Evolutionary conservation across 2,797 vertebrate genomes (phyloP).

Genomic region (Etheostoma perlongum): DNA sequence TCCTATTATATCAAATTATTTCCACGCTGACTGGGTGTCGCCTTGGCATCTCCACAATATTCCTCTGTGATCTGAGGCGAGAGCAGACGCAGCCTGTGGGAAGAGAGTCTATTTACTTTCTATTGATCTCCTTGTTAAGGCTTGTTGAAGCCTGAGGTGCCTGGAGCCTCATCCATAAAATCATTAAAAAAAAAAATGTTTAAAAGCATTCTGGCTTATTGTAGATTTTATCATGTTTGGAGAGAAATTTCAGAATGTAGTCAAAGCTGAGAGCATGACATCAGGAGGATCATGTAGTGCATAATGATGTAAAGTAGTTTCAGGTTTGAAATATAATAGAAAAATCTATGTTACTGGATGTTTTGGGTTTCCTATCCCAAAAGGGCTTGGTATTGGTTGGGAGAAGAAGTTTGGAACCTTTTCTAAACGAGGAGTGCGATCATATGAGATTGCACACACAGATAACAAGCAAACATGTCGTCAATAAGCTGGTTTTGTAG

Average conservation of each 20-base stretch:
- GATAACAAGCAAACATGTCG: background rate
- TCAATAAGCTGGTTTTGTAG: background rate
- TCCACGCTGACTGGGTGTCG: constrained; percentile 36
- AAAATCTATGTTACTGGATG: constrained; percentile 54
- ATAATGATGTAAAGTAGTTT: constrained; percentile 48
- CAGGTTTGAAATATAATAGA: constrained; percentile 49
- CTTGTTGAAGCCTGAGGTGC: constrained; percentile 48
- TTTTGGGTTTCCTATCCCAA: constrained; percentile 39
- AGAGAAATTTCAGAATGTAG: constrained; percentile 29
- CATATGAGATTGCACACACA: constrained; percentile 3
- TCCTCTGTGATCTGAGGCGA: constrained; percentile 48
- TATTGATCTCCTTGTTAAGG: constrained; percentile 64
- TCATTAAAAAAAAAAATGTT: constrained; percentile 2
- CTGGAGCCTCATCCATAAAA: constrained; percentile 48
- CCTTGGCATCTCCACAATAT: constrained; percentile 43
- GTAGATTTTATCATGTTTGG: constrained; percentile 42
- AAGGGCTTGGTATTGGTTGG: background rate
- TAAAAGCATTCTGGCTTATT: constrained; percentile 21
- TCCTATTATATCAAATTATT: constrained; percentile 58
- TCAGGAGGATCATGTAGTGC: constrained; percentile 28
- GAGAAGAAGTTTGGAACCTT: background rate
- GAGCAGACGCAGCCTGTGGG: constrained; percentile 48
- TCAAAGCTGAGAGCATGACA: constrained; percentile 37
- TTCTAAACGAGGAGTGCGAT: background rate
- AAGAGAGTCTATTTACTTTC: constrained; percentile 46